These are phyloP conservation scores for Cynaeus angustus DNA, from an alignment of 2,888 invertebrate genomes.

Conservation along the genomic window DNA sequence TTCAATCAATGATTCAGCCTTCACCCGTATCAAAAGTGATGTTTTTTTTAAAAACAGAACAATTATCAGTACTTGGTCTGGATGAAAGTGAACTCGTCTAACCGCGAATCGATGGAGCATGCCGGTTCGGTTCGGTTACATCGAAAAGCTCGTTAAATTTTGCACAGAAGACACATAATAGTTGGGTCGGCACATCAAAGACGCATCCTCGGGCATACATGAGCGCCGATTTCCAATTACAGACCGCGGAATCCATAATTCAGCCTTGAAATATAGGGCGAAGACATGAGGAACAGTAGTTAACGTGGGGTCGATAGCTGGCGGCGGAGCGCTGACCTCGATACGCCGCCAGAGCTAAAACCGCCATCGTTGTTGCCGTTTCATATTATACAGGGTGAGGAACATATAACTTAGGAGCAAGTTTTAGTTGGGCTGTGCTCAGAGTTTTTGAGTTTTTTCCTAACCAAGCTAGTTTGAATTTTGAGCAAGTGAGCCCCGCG, in stretches of 20 bases:
- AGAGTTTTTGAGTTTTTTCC: too few relatives aligned
- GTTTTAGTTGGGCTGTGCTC: too few relatives aligned
- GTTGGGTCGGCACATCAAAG: conserved; percentile 40
- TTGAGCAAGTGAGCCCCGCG: too few relatives aligned
- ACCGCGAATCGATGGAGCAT: conserved; percentile 44
- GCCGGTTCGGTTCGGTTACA: conserved; percentile 26
- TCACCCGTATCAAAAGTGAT: conserved; percentile 15
- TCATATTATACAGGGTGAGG: conserved; percentile 1
- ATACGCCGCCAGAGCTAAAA: conserved; percentile 38
- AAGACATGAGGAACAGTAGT: conserved; percentile 55
- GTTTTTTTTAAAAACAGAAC: conserved; percentile 7
- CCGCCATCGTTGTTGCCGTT: conserved; percentile 22
- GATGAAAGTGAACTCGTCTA: conserved; percentile 36
- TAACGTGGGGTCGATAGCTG: conserved; percentile 55
- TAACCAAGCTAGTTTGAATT: too few relatives aligned
- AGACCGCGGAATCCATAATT: conserved; percentile 47
- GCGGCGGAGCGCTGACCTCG: conserved; percentile 55
- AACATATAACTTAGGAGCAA: too few relatives aligned
- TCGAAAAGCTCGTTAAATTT: conserved; percentile 25
- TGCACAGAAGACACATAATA: conserved; percentile 35
- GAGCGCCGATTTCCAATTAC: conserved; percentile 50
- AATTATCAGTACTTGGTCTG: conserved; percentile 8
- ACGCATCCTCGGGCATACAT: conserved; percentile 30
- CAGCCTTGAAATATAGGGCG: conserved; percentile 55
- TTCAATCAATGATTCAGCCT: conserved; percentile 7